These are phyloP conservation scores for Crepidodera aurea DNA, from an alignment of 2,888 invertebrate species.

Conservation along the genomic window DNA sequence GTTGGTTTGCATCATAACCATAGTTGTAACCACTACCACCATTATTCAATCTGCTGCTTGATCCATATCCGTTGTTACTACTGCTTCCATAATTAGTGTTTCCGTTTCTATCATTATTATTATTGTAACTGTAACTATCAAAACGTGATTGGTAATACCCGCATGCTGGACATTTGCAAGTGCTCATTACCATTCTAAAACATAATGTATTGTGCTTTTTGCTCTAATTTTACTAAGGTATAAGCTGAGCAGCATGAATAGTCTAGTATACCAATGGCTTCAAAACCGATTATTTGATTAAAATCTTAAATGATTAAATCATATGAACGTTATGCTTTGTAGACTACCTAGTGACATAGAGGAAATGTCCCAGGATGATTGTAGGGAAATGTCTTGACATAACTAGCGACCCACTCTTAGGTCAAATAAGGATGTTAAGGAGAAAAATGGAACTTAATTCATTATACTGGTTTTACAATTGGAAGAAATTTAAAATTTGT, in stretches of 20 bases:
- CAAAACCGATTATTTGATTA: too few relatives aligned
- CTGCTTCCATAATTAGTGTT: slow-evolving; percentile 17
- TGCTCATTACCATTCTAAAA: not conserved
- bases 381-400: too few relatives aligned
- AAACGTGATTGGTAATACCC: not conserved
- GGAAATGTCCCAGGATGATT: too few relatives aligned
- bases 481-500: too few relatives aligned
- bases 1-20: not conserved
- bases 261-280: too few relatives aligned
- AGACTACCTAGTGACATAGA: too few relatives aligned
- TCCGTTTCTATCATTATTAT: slow-evolving; percentile 13
- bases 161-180: not conserved
- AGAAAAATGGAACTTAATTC: too few relatives aligned
- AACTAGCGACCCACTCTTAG: too few relatives aligned
- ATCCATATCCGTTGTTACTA: slow-evolving; percentile 16
- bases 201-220: not conserved
- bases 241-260: not conserved
- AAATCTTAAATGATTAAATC: too few relatives aligned
- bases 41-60: not conserved
- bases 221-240: not conserved
- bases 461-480: not conserved
- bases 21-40: not conserved
- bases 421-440: too few relatives aligned
- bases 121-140: not conserved
- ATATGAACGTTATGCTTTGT: too few relatives aligned